Conservation (phyloP, 2,113 vertebrate genomes). For the Puma concolor region DNA sequence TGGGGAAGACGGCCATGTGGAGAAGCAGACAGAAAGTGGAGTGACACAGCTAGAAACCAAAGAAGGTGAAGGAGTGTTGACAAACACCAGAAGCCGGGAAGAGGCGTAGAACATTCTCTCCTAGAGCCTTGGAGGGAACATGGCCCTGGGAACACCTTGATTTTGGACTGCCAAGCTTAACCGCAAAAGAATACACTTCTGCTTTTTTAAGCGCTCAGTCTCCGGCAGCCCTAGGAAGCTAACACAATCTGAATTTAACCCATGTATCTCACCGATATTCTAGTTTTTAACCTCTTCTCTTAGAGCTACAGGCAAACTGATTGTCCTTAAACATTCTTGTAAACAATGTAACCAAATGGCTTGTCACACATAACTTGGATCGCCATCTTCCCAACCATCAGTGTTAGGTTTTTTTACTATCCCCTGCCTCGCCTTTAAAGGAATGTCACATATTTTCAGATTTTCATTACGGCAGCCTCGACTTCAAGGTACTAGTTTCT, state of each 20-base stretch:
- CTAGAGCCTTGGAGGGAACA: neutral
- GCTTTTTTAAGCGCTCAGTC: neutral
- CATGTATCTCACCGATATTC: neutral
- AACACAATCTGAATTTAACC: neutral
- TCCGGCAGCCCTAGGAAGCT: neutral
- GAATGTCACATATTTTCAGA: neutral
- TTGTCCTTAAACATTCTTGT: neutral
- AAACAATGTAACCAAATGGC: neutral
- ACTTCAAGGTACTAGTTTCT: neutral
- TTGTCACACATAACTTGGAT: neutral
- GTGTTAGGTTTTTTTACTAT: neutral
- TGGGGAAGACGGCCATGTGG: neutral
- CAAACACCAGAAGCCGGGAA: neutral
- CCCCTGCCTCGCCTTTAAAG: neutral
- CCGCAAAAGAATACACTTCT: neutral
- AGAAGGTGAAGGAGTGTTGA: neutral
- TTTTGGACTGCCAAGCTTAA: neutral
- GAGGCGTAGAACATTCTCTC: accelerated
- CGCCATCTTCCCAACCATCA: neutral
- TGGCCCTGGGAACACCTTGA: neutral
- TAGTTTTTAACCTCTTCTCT: neutral
- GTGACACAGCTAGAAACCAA: neutral
- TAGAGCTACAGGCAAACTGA: neutral
- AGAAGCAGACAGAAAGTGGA: neutral
- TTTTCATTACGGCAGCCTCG: neutral